Evolutionary conservation across 2,797 vertebrate species (phyloP), one percentile per base, ranked within the genome.

Genomic region (Mionectes olivaceus): DNA sequence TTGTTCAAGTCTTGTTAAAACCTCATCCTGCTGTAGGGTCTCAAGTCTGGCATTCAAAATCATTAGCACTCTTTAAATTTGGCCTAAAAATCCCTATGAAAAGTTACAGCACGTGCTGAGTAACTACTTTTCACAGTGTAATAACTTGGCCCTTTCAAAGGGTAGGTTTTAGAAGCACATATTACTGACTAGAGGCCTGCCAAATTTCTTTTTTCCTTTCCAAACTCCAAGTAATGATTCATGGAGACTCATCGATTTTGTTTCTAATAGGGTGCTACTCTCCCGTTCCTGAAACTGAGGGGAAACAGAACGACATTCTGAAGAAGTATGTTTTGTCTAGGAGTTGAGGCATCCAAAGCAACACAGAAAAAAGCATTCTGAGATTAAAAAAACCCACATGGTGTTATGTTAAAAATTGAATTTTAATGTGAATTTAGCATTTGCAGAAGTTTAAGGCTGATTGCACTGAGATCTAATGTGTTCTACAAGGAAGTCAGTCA

Each of bases 11-110:
- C 89, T 91, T 91, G 69, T 85, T 96, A 83, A 97, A 93, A 81
- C 80, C 87, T 95, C 79, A 91, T 92, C 89, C 82, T 87, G 87
- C 79, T 94, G 84, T 88, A 95, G 91, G 85, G 87, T 96, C 92
- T 96, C 84, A 79, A 76, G 63, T 76, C 89, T 94, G 92, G 92
- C 92, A 86, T 83, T 89, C 79, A 93, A 92, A 96, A 92, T 97
- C 89, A 91, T 95, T 93, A 96, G 87, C 94, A 94, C 84, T 88
- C 94, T 94, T 89, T 95, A 97, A 95, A 95, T 95, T 95, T 95
- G 82, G 90, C 82, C 92, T 93, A 94, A 76, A 93, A 95, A 81
- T 86, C 87, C 77, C 76, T 81, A 88, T 93, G 92, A 96, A 94
- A 96, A 94, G 91, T 94, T 95, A 91, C 50, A 94, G 87, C 94